Evolutionary conservation across 2,888 invertebrate species (phyloP).

Genomic region (Ganaspis brasiliensis): DNA sequence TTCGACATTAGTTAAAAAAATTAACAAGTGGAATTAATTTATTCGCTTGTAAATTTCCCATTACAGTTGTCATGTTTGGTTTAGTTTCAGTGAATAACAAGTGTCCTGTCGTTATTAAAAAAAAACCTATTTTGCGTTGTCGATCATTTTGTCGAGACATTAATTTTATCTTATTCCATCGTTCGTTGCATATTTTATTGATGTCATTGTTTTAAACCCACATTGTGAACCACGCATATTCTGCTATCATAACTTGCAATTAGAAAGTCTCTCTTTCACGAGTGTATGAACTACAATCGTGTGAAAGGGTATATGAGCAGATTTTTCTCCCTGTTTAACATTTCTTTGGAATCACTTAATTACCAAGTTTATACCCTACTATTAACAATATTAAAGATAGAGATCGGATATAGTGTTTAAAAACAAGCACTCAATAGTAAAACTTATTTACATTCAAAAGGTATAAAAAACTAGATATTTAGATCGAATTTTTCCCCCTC

Average conservation of each 20-base stretch:
- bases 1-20: too few species aligned
- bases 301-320: conserved; percentile 19
- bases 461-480: too few species aligned
- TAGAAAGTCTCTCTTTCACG: conserved; percentile 34
- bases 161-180: not conserved
- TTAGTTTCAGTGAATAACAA: not conserved
- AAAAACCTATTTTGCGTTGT: not conserved
- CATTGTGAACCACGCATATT: conserved; percentile 17
- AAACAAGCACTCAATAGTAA: too few species aligned
- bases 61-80: not conserved
- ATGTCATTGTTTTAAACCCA: conserved; percentile 27
- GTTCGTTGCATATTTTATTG: conserved; percentile 13
- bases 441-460: too few species aligned
- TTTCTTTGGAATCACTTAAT: not conserved
- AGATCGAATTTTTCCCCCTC: too few species aligned
- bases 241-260: conserved; percentile 34
- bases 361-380: not conserved
- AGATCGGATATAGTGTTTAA: too few species aligned
- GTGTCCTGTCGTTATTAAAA: not conserved
- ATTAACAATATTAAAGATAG: not conserved
- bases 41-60: too few species aligned
- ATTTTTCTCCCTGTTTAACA: conserved; percentile 1
- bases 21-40: too few species aligned
- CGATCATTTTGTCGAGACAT: not conserved
- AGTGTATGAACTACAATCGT: conserved; percentile 20